phyloP scores from a whole-genome alignment of 2,888 invertebrate genomes.

The Coenonympha glycerion region DNA sequence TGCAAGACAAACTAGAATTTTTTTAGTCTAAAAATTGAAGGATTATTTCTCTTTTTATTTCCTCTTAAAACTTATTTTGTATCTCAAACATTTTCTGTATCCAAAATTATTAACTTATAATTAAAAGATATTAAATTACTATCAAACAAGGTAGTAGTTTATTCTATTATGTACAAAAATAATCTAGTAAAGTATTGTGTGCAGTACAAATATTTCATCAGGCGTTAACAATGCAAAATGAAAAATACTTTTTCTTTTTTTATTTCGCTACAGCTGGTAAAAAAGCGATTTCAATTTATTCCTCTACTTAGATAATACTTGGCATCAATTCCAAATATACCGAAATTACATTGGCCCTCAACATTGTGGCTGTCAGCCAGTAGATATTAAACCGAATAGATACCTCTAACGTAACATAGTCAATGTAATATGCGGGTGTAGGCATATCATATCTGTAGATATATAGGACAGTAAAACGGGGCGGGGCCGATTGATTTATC shows the following conservation, averaged over 20 bases:
- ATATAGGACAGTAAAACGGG: too few relatives aligned
- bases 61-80: too few relatives aligned
- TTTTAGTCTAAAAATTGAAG: too few relatives aligned
- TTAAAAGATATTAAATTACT: too few relatives aligned
- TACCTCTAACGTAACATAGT: constrained; percentile 29
- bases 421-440: constrained; percentile 20
- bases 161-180: too few relatives aligned
- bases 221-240: constrained; percentile 27
- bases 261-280: constrained; percentile 39
- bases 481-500: too few relatives aligned
- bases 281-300: constrained; percentile 52
- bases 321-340: constrained; percentile 51
- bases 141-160: too few relatives aligned
- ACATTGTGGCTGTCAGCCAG: constrained; percentile 56
- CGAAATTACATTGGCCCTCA: constrained; percentile 44
- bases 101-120: too few relatives aligned
- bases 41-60: too few relatives aligned
- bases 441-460: too few relatives aligned
- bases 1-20: too few relatives aligned
- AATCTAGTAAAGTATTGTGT: constrained; percentile 6
- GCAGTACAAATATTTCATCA: constrained; percentile 8
- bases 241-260: constrained; percentile 38
- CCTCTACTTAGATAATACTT: constrained; percentile 53
- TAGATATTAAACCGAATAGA: constrained; percentile 50
- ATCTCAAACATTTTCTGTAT: too few relatives aligned